A percentile compares a stretch with the other conserved stretches of the same genome.
These are phyloP conservation scores for Gymnocheta viridis DNA, from an alignment of 2,888 invertebrate species.

Conservation along the genomic window DNA sequence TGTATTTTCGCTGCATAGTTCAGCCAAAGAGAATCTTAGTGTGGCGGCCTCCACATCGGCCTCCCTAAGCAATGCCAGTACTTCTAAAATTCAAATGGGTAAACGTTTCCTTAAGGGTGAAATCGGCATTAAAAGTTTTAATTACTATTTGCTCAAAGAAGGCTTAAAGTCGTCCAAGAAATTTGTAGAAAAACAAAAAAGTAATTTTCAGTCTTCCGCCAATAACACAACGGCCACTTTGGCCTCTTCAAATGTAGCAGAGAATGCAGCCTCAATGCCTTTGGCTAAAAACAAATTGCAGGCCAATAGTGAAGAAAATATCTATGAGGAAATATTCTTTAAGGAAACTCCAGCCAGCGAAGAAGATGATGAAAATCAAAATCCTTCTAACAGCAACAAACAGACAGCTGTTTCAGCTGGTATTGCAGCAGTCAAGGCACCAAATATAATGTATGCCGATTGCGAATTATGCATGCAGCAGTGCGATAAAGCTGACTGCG, in stretches of 20 bases:
- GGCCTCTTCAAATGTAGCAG: neutral
- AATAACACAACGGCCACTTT: neutral
- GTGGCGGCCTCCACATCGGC: constrained; percentile 68
- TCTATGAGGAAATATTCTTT: constrained; percentile 82
- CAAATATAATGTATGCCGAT: constrained; percentile 75
- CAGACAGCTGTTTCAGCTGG: neutral
- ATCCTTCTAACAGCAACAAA: constrained; percentile 53
- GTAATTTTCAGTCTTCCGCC: constrained; percentile 68
- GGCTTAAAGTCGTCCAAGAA: constrained; percentile 81
- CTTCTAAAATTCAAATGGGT: constrained; percentile 80
- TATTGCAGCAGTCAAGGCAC: constrained; percentile 30
- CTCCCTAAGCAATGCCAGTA: constrained; percentile 71
- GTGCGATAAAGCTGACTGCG: constrained; percentile 80
- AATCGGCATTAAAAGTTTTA: constrained; percentile 82
- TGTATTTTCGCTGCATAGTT: constrained; percentile 73
- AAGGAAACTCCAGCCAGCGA: constrained; percentile 76
- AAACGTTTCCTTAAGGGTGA: constrained; percentile 81
- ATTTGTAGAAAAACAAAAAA: constrained; percentile 77
- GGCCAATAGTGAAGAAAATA: constrained; percentile 81
- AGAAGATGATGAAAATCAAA: constrained; percentile 71
- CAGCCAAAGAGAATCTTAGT: constrained; percentile 72
- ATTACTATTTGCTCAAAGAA: constrained; percentile 82
- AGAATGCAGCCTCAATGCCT: constrained; percentile 3
- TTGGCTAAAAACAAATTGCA: constrained; percentile 73
- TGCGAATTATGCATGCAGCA: constrained; percentile 81